Evolutionary conservation across 2,113 vertebrate species (phyloP), one percentile per base, ranked within the genome.

Genomic region (Colistium nudipinnis): DNA sequence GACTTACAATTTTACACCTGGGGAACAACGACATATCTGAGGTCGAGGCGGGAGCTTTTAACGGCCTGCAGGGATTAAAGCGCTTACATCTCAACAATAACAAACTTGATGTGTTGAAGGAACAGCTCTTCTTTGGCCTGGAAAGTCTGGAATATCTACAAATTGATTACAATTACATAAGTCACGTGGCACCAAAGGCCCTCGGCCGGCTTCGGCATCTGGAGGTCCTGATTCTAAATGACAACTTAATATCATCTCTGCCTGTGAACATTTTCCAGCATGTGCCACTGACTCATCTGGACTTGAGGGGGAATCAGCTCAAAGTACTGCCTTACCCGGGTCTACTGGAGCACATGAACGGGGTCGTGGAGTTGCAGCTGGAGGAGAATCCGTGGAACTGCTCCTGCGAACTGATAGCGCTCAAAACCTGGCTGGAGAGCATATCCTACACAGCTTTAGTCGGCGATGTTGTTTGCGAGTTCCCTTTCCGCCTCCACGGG

Each of bases 321-420:
- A 99, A 98, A 91, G 92, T 97, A 55, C 88, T 99, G 30, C 96
- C 96, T 62, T 98, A 97, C 55, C 82, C 89, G n/a, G 97, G 97
- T 59, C 91, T 99, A 56, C 72, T 99, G 88, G 97, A 99, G 84
- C 96, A 99, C 83, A 95, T 99, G 96, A 94, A 94, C 93, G 93
- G 95, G 67, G 95, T 99, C 3, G 96, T 97, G 83, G 98, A 98
- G 89, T 77, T 99, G 84, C 98, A 98, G 88, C 92, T 99, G 57
- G 98, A 99, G 85, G 97, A 99, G 85, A 99, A 99, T 56, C 97
- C 95, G 0, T 99, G 98, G 98, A 99, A 99, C 87, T 99, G 98
- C 62, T 98, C 96, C 4, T 99, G 98, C 38, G 97, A 98, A 83
- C 88, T 99, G 59, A 97, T 99, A 39, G 93, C 96, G 22, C 93